Percentiles rank a stretch among this genome's conserved stretches.
These are phyloP conservation scores for Lepidotrigona ventralis DNA, from an alignment of 1,140 invertebrate species.

Conservation along the genomic window DNA sequence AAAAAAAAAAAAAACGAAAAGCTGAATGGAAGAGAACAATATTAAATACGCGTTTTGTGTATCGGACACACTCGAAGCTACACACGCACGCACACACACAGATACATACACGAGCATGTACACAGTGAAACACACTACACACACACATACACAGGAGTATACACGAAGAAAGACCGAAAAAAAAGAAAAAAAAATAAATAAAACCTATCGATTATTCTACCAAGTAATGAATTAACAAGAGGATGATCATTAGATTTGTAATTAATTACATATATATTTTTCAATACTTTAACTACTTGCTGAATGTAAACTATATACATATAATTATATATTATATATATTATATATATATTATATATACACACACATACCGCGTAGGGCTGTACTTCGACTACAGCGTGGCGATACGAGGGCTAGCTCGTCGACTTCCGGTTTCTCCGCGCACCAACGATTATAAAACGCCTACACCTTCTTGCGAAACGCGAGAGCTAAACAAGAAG, in stretches of 20 bases:
- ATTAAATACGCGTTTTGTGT: constrained; percentile 48
- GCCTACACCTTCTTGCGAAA: neutral
- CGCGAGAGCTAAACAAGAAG: neutral
- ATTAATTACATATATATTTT: constrained; percentile 80
- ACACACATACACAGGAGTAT: constrained; percentile 23
- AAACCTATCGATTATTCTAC: constrained; percentile 72
- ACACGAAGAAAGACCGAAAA: constrained; percentile 57
- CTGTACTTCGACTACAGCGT: constrained; percentile 40
- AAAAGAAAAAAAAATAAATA: constrained; percentile 36
- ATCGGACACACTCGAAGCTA: constrained; percentile 42
- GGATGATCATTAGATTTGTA: constrained; percentile 79
- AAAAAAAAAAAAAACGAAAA: constrained; percentile 24
- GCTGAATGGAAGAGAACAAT: constrained; percentile 40
- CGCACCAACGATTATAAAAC: neutral
- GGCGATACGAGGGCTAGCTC: constrained; percentile 10
- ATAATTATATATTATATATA: constrained; percentile 61
- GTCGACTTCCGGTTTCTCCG: neutral
- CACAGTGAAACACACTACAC: neutral
- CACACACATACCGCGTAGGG: constrained; percentile 52
- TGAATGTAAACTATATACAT: constrained; percentile 77
- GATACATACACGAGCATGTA: neutral
- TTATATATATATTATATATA: constrained; percentile 63
- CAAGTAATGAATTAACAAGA: constrained; percentile 72
- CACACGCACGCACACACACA: constrained; percentile 18
- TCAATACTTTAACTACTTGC: constrained; percentile 79